Evolutionary conservation across 2,888 invertebrate genomes (phyloP).

Genomic region (Blastobasis adustella): DNA sequence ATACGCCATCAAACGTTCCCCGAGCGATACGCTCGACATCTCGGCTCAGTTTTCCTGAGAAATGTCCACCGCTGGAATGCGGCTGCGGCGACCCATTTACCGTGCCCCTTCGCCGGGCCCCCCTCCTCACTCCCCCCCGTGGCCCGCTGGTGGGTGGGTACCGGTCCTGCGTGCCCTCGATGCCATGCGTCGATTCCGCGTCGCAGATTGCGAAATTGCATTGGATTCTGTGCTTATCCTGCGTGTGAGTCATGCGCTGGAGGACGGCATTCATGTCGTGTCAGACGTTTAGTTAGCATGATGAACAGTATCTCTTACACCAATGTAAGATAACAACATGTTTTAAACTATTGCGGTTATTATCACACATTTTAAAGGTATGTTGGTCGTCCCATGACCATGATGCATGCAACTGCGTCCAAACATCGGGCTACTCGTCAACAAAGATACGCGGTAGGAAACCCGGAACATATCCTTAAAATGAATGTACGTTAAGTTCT

Average conservation of each 20-base stretch:
- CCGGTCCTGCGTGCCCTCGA: slow-evolving; percentile 62
- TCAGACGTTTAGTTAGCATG: too few relatives aligned
- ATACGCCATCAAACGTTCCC: too few relatives aligned
- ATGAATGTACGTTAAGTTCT: too few relatives aligned
- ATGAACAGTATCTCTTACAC: too few relatives aligned
- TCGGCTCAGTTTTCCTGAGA: slow-evolving; percentile 34
- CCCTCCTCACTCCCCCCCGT: slow-evolving; percentile 11
- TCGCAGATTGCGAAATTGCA: slow-evolving; percentile 29
- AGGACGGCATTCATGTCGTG: background rate
- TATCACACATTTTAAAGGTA: too few relatives aligned
- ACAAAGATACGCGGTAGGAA: too few relatives aligned
- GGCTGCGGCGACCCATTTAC: slow-evolving; percentile 60
- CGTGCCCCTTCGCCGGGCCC: slow-evolving; percentile 21
- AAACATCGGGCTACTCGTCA: too few relatives aligned
- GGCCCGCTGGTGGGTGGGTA: slow-evolving; percentile 37
- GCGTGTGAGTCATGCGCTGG: background rate
- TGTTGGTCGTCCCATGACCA: too few relatives aligned
- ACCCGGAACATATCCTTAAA: too few relatives aligned
- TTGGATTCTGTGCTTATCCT: background rate
- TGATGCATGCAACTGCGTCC: too few relatives aligned
- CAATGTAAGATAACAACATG: too few relatives aligned
- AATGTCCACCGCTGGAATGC: slow-evolving; percentile 58
- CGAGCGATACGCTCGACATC: background rate
- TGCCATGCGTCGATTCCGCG: slow-evolving; percentile 46
- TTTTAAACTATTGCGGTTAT: too few relatives aligned